Evolutionary conservation across 2,888 invertebrate species (phyloP), one percentile per base, ranked within the genome.

Genomic region (Campoplex capitator): DNA sequence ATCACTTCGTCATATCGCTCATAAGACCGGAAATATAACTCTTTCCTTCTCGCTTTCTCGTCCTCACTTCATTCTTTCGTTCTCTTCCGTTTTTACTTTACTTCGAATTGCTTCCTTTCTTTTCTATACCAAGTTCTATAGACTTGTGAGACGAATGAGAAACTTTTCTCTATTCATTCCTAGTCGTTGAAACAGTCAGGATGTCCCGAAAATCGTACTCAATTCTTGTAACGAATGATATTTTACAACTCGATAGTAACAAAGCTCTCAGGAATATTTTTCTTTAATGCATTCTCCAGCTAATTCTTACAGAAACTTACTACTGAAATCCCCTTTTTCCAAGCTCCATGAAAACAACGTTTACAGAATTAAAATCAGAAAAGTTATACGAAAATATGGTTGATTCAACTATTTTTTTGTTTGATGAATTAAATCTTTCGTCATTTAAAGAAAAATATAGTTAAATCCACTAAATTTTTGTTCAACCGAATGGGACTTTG

Each of bases 1-100:
- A 62, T 84, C 67, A 73, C 77, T 84, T 78, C 54, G 84, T 86
- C 81, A 84, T 83, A 80, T 77, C 83, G 67, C 67, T 80, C 80
- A 54, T 68, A 75, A 71, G 71, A 84, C 77, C 73, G 42, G 76
- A 45, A 58, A 54, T 86, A 80, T 77, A 75, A 62, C 45, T 48
- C 74, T 54, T 67, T 75, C 67, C 62, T 35, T 18, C 35, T 67
- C 67, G 9, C n/a, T 74, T 18, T 7, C 28, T 62, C 58, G 0
- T 32, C 67, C 16, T 18, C 23, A 18, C 38, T 38, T 1, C 68
- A 54, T 48, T 62, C 35, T 75, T n/a, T 54, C 45, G 71, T 56
- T 11, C n/a, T 81, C 45, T 23, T 51, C 68, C 45, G 7, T 16
- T 48, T 67, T 74, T 56, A 71, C 62, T 73, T 62, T 35, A 16